A percentile compares a stretch with the other conserved stretches of the same genome.
Evolutionary conservation across 2,113 vertebrate genomes (phyloP).

Genomic region (Forbesichthys agassizii): DNA sequence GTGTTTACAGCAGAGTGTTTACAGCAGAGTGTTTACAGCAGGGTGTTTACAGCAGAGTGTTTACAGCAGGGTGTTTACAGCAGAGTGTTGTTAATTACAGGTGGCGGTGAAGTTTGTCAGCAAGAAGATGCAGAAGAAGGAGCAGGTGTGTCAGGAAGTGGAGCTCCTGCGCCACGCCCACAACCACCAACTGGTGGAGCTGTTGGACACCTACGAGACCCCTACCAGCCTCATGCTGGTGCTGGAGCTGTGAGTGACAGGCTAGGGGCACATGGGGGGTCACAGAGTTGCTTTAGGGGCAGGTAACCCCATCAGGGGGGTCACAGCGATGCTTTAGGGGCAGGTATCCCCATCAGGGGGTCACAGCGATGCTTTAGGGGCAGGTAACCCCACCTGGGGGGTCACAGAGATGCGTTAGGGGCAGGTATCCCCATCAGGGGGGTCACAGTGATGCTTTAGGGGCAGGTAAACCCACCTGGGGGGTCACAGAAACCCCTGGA

Average conservation of each 20-base stretch:
- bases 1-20: no score
- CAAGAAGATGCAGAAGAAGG: conserved; percentile 97
- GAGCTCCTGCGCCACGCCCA: conserved; percentile 89
- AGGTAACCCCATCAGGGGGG: no score
- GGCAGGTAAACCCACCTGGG: no score
- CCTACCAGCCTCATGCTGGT: conserved; percentile 87
- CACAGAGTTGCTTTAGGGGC: no score
- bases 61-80: neutral
- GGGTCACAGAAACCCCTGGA: no score
- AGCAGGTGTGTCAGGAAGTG: conserved; percentile 92
- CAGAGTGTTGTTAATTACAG: conserved; percentile 24
- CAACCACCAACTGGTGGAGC: conserved; percentile 88
- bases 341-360: neutral
- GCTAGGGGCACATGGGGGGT: neutral
- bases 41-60: neutral
- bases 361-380: no score
- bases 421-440: no score
- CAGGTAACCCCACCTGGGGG: no score
- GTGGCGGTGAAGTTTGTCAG: conserved; percentile 95
- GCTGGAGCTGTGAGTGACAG: conserved; percentile 88
- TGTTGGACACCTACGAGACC: conserved; percentile 92
- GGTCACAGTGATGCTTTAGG: no score
- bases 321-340: no score
- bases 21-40: no score
- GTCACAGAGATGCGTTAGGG: no score